Base-by-base conservation (phyloP, 2,888 invertebrate genomes). In the Drosophila paranaensis region DNA sequence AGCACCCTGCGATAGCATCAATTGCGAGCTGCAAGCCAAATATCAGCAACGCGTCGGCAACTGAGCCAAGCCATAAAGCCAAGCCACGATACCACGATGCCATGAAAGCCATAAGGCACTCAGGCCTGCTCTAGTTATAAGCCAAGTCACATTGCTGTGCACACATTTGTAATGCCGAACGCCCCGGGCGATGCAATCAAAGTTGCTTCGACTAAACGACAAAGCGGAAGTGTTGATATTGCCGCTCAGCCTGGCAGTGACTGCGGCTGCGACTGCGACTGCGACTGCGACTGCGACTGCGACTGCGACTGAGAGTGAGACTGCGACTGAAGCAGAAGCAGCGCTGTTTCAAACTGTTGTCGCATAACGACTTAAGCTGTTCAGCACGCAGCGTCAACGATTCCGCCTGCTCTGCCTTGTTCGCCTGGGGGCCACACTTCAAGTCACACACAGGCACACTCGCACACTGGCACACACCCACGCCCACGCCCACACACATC, bases 301-400 rank as follows among this genome's bases (percentile, higher is more conserved):
- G 46, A 33, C 50, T 27, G 65, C 16, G 39, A 39, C 67, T 25
- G 30, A 1, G 40, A 20, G 67, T 25, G 27, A 2, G 37, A 33
- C 48, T 8, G 27, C 8, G 46, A n/a, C 63, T 51, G 74, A 54
- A 50, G 60, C 20, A 20, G 20, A 20, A 20, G 27, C 60, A 33
- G 50, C 46, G 39, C 64, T 54, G 70, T 64, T 64, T 60, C 63
- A 76, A 81, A 79, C 79, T 68, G 72, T 80, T 83, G 78, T 81
- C 83, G 81, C 81, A 74, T 73, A 84, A 88, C 87, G 84, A 87
- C 77, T 88, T 84, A 83, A 88, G 87, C 87, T 83, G 74, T 81
- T 81, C 87, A 69, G 87, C 76, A 86, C 74, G 88, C 86, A 80
- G 69, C 72, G 84, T 89, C 89, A 86, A 87, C 85, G 75, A 62